Evolutionary conservation across 2,113 vertebrate genomes (phyloP).

Genomic region (Callipepla squamata): DNA sequence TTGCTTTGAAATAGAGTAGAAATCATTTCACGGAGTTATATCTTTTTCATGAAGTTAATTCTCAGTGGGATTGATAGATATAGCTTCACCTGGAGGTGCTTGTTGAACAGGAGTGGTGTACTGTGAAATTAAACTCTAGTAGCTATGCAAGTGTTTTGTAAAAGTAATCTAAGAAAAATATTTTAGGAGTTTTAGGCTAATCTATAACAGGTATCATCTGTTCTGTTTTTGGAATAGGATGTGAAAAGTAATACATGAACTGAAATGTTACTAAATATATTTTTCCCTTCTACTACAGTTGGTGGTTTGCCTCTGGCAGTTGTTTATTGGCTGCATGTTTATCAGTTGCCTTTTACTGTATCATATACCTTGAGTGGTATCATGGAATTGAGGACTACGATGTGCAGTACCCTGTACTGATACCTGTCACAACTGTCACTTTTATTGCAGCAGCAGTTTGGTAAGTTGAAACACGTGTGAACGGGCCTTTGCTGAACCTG

Average conservation of each 20-base stretch:
- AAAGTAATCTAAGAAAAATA: not conserved
- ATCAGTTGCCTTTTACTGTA: conserved; percentile 87
- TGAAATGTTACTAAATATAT: not conserved
- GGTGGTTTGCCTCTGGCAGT: conserved; percentile 88
- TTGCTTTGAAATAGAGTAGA: not conserved
- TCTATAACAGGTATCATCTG: not conserved
- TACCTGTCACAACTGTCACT: conserved; percentile 87
- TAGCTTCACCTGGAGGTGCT: not conserved
- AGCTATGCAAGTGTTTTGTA: not conserved
- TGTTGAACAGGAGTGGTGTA: not conserved
- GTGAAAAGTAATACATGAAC: not conserved
- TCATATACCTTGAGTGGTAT: conserved; percentile 94
- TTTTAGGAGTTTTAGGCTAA: not conserved
- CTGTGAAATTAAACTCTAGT: not conserved
- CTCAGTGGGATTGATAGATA: not conserved
- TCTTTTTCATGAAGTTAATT: not conserved
- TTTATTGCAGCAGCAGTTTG: conserved; percentile 93
- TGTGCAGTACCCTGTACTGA: conserved; percentile 85
- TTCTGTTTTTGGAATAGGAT: not conserved
- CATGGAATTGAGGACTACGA: conserved; percentile 90
- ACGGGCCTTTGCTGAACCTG: not conserved
- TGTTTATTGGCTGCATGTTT: conserved; percentile 82
- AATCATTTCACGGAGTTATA: no score
- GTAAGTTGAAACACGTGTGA: conserved; percentile 71
- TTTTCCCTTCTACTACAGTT: conserved; percentile 67